These are phyloP conservation scores for Crocodylus rhombifer DNA, from an alignment of 2,797 vertebrate species.

Conservation along the genomic window DNA sequence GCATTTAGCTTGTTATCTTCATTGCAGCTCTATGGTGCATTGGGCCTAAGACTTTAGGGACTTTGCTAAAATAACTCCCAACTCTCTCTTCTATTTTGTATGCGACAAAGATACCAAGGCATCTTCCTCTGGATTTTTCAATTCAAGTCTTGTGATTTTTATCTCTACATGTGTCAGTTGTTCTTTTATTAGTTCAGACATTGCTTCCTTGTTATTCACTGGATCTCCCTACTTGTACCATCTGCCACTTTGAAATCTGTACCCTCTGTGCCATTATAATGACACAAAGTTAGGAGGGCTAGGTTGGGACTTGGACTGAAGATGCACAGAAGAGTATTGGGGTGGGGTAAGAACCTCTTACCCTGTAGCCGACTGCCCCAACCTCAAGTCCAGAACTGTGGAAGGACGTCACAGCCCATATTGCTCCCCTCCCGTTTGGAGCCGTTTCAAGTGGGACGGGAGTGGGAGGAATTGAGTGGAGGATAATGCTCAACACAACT, in stretches of 20 bases:
- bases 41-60: background rate
- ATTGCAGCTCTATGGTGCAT: background rate
- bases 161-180: background rate
- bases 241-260: background rate
- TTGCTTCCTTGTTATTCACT: background rate
- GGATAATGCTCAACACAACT: background rate
- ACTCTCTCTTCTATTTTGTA: background rate
- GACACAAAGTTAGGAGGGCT: background rate
- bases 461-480: background rate
- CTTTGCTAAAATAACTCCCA: background rate
- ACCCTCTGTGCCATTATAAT: background rate
- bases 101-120: background rate
- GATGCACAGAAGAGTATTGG: background rate
- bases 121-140: background rate
- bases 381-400: background rate
- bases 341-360: background rate
- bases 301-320: background rate
- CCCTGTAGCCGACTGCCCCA: background rate
- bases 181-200: background rate
- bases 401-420: background rate
- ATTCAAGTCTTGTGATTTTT: slow-evolving; percentile 9
- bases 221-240: background rate
- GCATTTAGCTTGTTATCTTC: background rate
- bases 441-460: fast-evolving
- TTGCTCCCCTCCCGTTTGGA: background rate